Evolutionary conservation across 2,888 invertebrate species (phyloP), one percentile per base, ranked within the genome.

Genomic region (Drosophila setosimentum): DNA sequence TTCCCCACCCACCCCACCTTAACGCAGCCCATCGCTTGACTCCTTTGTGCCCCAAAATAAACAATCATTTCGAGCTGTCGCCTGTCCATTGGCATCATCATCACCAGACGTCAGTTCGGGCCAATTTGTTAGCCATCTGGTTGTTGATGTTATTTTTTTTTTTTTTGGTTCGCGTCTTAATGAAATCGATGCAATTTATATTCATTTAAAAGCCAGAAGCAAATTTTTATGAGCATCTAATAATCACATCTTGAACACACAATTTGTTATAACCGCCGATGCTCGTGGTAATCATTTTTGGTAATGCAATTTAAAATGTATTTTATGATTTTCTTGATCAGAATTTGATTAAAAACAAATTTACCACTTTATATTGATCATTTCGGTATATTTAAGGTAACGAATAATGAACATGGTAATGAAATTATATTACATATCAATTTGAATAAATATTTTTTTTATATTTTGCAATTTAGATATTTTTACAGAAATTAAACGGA

Each of bases 171-270:
- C 29, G 67, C 45, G 21, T 57, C 60, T 75, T 80, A 78, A 78
- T 78, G 74, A 71, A 68, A 83, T 80, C 62, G 55, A 60, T 85
- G 83, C 84, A 85, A 83, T 86, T 78, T 85, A 80, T 82, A 87
- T 76, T 73, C 67, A 76, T 78, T 83, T 76, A 74, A 86, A 82
- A 83, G 78, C 79, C 74, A 71, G 79, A 69, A 76, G 82, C 83
- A 81, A 81, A 83, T 70, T 69, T 79, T 81, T 76, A 81, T 75
- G 84, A 86, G 68, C 84, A 54, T 71, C 73, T 71, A 77, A 81
- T 81, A 79, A 84, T 79, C 77, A 53, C 80, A 77, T 80, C 81
- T 84, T 59, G 73, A 83, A 62, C 87, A 84, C 87, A 76, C 84
- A 76, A 87, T 85, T 85, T 81, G 77, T 82, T 83, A 73, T 54